Evolutionary conservation across 2,797 vertebrate genomes (phyloP).

Genomic region (Hemibagrus guttatus): DNA sequence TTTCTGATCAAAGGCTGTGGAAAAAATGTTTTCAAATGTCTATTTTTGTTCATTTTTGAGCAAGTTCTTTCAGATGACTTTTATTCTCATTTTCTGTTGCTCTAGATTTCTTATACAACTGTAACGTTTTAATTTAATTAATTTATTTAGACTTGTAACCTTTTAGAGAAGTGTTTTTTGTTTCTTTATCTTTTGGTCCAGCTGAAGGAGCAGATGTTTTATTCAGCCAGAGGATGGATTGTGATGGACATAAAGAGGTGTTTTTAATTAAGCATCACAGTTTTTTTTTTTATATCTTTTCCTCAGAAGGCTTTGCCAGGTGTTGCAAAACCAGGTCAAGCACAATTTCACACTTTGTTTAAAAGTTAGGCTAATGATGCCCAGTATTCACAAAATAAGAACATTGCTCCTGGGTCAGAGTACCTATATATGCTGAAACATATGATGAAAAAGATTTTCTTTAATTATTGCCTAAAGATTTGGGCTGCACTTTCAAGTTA

Average conservation of each 20-base stretch:
- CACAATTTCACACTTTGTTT: constrained; percentile 13
- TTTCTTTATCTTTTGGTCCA: not conserved
- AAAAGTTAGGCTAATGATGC: not conserved
- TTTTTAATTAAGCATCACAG: constrained; percentile 5
- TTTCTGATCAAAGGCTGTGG: not conserved
- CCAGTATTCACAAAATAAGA: not conserved
- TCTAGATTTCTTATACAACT: not conserved
- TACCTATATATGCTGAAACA: not conserved
- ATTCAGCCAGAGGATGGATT: not conserved
- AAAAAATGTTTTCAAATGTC: not conserved
- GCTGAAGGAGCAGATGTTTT: not conserved
- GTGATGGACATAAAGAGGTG: constrained; percentile 1
- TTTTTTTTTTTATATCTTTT: not conserved
- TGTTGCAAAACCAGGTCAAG: not conserved
- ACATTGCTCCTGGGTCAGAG: not conserved
- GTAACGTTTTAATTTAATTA: not conserved
- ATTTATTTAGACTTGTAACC: not conserved
- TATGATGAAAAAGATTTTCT: not conserved
- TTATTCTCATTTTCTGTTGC: not conserved
- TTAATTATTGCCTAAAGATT: not conserved
- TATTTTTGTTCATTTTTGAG: not conserved
- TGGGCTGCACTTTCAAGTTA: not conserved
- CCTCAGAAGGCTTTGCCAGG: not conserved
- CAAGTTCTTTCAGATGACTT: not conserved
- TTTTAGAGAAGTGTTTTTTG: not conserved